phyloP scores from a whole-genome alignment of 2,797 vertebrate species.

The Melanotaenia trifasciata region DNA sequence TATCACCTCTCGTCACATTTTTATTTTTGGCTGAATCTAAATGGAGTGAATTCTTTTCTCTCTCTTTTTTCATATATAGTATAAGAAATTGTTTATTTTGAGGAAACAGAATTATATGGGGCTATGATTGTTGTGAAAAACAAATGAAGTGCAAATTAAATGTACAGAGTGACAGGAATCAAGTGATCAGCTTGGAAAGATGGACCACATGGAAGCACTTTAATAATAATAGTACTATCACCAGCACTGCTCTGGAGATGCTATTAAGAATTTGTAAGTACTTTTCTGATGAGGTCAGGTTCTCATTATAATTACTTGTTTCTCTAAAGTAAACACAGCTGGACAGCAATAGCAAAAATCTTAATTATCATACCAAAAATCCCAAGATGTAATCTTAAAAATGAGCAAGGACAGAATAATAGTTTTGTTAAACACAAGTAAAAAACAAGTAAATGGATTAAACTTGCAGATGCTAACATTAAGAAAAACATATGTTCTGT shows the following conservation, averaged over 20 bases:
- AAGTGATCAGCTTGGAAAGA: constrained; percentile 28
- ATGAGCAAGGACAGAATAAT: constrained; percentile 32
- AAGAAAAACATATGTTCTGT: background rate
- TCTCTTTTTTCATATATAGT: too few relatives aligned
- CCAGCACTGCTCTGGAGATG: constrained; percentile 52
- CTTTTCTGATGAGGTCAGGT: constrained; percentile 71
- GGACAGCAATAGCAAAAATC: constrained; percentile 53
- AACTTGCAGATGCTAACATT: constrained; percentile 14
- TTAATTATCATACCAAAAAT: constrained; percentile 58
- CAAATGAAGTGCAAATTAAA: constrained; percentile 29
- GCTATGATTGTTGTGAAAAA: constrained; percentile 22
- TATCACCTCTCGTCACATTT: background rate
- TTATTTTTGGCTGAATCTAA: background rate
- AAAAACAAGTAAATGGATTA: constrained; percentile 18
- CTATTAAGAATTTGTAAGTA: constrained; percentile 44
- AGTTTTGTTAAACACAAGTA: constrained; percentile 45
- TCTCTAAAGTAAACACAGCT: constrained; percentile 59
- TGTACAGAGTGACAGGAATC: constrained; percentile 24
- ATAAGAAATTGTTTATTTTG: background rate
- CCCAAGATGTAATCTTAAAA: constrained; percentile 47
- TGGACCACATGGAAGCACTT: constrained; percentile 32
- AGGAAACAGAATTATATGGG: constrained; percentile 24
- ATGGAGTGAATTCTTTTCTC: background rate
- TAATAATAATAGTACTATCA: constrained; percentile 55
- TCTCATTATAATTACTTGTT: constrained; percentile 68